A percentile compares a stretch with the other conserved stretches of the same genome.
Evolutionary conservation across 2,888 invertebrate species (phyloP).

Genomic region (Limnephilus lunatus): DNA sequence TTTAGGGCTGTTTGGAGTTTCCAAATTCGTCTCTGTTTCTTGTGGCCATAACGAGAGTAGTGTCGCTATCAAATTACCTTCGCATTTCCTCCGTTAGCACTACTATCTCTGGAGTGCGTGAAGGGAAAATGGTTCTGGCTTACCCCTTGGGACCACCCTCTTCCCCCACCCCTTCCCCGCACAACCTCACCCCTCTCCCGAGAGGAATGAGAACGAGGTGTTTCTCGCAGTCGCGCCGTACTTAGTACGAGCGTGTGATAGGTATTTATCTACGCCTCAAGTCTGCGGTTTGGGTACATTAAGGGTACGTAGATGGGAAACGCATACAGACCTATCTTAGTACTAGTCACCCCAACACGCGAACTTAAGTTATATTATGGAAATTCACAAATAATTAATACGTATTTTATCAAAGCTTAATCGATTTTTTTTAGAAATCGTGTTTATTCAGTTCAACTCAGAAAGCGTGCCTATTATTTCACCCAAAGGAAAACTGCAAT

Average conservation of each 20-base stretch:
- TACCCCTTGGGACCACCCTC: constrained; percentile 56
- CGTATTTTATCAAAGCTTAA: background rate
- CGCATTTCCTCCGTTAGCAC: constrained; percentile 64
- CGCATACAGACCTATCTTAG: constrained; percentile 13
- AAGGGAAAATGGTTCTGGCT: constrained; percentile 60
- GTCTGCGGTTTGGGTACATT: constrained; percentile 38
- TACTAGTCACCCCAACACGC: background rate
- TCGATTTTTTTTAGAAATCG: background rate
- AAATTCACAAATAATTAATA: background rate
- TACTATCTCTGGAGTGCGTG: constrained; percentile 63
- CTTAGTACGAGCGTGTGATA: constrained; percentile 62
- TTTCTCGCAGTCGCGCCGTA: constrained; percentile 61
- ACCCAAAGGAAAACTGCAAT: background rate
- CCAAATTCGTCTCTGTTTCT: constrained; percentile 47
- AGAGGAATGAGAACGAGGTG: constrained; percentile 56
- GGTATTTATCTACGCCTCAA: constrained; percentile 56
- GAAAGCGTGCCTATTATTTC: background rate
- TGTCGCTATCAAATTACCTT: constrained; percentile 65
- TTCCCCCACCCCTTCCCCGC: background rate
- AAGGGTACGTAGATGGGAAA: constrained; percentile 21
- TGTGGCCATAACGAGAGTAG: constrained; percentile 56
- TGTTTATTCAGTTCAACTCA: background rate
- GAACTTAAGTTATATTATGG: background rate
- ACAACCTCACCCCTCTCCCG: constrained; percentile 18
- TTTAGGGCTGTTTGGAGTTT: constrained; percentile 7